Conservation (phyloP, 2,888 invertebrate species). For the Rhogogaster chlorosoma region DNA sequence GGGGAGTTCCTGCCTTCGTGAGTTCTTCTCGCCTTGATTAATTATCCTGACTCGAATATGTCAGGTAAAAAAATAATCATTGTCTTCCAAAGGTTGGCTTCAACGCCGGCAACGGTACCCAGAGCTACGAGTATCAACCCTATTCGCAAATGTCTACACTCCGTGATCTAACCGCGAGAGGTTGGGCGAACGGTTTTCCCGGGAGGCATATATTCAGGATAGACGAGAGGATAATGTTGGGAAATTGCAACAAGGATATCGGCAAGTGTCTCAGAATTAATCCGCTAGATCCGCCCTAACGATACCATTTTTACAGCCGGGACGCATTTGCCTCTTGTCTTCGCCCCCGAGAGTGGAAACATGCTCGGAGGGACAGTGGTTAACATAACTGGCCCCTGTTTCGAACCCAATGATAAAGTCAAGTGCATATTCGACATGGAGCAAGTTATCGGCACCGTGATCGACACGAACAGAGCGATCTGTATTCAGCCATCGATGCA, state of each 20-base stretch:
- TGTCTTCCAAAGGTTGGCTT: slow-evolving; percentile 88
- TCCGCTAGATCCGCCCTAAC: background rate
- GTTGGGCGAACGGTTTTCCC: slow-evolving; percentile 92
- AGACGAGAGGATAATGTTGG: slow-evolving; percentile 95
- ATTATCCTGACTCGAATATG: too few species aligned
- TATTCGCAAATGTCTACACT: slow-evolving; percentile 94
- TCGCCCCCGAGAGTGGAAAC: slow-evolving; percentile 97
- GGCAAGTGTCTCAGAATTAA: slow-evolving; percentile 78
- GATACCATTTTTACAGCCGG: slow-evolving; percentile 81
- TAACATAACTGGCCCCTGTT: slow-evolving; percentile 98
- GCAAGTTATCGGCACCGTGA: slow-evolving; percentile 87
- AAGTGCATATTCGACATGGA: slow-evolving; percentile 92
- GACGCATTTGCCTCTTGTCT: slow-evolving; percentile 89
- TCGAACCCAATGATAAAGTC: slow-evolving; percentile 87
- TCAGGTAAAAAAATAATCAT: too few species aligned
- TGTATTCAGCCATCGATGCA: slow-evolving; percentile 93
- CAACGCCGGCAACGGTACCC: slow-evolving; percentile 97
- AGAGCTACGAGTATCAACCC: slow-evolving; percentile 92
- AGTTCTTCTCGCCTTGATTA: slow-evolving; percentile 74
- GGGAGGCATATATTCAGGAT: slow-evolving; percentile 97
- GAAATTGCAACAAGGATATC: slow-evolving; percentile 95
- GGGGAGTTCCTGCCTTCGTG: slow-evolving; percentile 93
- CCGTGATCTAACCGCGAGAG: slow-evolving; percentile 90
- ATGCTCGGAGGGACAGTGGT: slow-evolving; percentile 98
- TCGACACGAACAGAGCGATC: slow-evolving; percentile 90